Conservation (phyloP, 2,113 vertebrate species). For the Arothron firmamentum region DNA sequence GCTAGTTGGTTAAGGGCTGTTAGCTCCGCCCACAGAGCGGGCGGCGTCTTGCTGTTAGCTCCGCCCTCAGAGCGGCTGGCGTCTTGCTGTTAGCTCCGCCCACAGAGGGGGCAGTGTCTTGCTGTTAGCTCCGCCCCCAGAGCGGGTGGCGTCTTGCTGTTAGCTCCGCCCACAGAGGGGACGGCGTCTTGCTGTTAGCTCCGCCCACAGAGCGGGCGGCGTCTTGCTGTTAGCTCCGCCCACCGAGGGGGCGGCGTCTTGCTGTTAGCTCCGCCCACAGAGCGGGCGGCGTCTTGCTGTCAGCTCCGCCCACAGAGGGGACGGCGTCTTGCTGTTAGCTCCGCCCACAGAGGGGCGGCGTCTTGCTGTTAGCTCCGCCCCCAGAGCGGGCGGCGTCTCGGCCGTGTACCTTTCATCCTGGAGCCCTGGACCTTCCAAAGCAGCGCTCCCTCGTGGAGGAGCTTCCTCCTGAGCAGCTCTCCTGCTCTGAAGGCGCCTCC, state of each 20-base stretch:
- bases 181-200: not conserved
- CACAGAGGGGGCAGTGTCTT: no score
- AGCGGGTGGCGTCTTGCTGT: not conserved
- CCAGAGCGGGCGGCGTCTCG: not conserved
- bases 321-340: no score
- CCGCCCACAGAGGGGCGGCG: no score
- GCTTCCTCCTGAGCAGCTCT: conserved; percentile 82
- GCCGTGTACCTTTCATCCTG: conserved; percentile 82
- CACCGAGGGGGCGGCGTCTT: no score
- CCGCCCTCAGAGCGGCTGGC: not conserved
- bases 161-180: no score
- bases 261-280: not conserved
- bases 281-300: not conserved
- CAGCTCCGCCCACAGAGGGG: no score
- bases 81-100: no score
- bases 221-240: no score
- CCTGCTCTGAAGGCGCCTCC: conserved; percentile 80
- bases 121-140: not conserved
- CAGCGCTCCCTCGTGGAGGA: conserved; percentile 84
- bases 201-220: not conserved
- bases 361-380: not conserved
- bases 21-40: no score
- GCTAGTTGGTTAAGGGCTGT: not conserved
- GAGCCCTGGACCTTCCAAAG: conserved; percentile 84
- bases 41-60: not conserved